Percentiles rank a stretch among this genome's conserved stretches.
phyloP scores from a whole-genome alignment of 92 coral and sea anemone genomes.

The Montipora capitata region DNA sequence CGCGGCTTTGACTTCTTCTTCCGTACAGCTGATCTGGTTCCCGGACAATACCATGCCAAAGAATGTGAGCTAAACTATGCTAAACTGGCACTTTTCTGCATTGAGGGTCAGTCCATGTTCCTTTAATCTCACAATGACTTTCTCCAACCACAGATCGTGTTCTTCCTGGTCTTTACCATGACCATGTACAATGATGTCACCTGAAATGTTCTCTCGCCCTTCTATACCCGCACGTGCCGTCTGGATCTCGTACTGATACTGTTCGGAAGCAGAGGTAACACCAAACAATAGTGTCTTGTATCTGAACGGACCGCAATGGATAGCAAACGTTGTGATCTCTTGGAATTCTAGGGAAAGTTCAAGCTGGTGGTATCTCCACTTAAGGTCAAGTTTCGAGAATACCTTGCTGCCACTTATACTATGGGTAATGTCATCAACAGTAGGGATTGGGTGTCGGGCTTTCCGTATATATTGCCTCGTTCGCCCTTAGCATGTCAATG shows the following conservation, averaged over 20 bases:
- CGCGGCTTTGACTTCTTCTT: constrained; percentile 34
- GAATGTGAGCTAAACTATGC: constrained; percentile 11
- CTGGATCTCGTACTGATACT: constrained; percentile 56
- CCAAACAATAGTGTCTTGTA: constrained; percentile 46
- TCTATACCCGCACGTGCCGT: constrained; percentile 22
- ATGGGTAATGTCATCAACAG: no score
- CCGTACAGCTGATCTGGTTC: constrained; percentile 23
- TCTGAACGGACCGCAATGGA: no score
- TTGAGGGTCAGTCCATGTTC: constrained; percentile 24
- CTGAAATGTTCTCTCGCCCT: constrained; percentile 34
- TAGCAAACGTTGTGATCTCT: no score
- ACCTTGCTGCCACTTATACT: no score
- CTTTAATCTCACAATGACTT: constrained; percentile 11
- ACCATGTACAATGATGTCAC: constrained; percentile 18
- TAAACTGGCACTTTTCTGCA: constrained; percentile 41
- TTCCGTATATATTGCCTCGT: no score
- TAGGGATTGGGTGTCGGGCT: no score
- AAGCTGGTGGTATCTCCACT: no score
- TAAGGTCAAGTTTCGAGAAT: no score
- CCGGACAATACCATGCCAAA: constrained; percentile 26
- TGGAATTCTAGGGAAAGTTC: no score
- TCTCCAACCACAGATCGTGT: constrained; percentile 6
- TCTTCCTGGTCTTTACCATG: constrained; percentile 33
- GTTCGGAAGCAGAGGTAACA: constrained; percentile 47
- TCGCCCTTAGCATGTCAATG: no score